Evolutionary conservation across 2,113 vertebrate genomes (phyloP).

Genomic region (Heptranchias perlo): DNA sequence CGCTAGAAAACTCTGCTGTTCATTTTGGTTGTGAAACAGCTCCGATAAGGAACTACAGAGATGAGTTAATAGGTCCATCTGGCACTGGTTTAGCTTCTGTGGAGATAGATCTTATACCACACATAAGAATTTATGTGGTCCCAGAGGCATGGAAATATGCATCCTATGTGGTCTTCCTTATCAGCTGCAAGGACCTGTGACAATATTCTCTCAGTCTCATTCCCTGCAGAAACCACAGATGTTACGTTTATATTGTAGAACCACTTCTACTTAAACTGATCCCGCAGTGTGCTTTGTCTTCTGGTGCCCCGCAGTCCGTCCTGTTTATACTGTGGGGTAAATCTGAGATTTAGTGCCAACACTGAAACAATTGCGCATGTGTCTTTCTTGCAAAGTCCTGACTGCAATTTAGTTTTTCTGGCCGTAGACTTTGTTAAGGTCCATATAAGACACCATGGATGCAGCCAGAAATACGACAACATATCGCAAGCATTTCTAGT

Average conservation of each 20-base stretch:
- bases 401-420: background rate
- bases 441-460: background rate
- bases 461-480: background rate
- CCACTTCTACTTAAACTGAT: background rate
- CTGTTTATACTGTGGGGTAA: background rate
- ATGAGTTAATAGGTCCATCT: background rate
- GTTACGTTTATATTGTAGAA: background rate
- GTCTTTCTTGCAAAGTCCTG: background rate
- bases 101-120: background rate
- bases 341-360: background rate
- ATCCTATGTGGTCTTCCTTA: background rate
- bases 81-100: background rate
- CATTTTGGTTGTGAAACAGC: background rate
- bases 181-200: background rate
- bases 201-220: background rate
- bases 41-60: background rate
- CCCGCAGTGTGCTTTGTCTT: background rate
- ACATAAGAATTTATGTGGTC: background rate
- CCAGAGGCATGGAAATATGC: too few species aligned
- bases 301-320: background rate
- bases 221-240: background rate
- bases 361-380: background rate
- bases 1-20: background rate
- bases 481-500: background rate
- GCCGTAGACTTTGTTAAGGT: background rate